These are phyloP conservation scores for Sphaeridia pumilis DNA, from an alignment of 2,888 invertebrate genomes.

Conservation along the genomic window DNA sequence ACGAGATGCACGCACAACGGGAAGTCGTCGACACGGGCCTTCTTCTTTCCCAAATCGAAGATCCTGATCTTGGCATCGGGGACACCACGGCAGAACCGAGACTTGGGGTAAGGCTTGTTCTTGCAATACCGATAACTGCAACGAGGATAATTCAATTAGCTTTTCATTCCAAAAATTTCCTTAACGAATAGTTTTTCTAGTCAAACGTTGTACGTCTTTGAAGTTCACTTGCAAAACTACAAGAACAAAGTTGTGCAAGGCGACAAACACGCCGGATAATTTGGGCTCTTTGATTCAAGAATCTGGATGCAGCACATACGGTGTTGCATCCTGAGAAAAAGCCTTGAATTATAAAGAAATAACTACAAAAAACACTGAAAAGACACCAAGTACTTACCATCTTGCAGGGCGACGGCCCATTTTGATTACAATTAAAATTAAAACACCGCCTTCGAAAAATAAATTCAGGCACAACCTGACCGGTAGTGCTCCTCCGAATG, in stretches of 20 bases:
- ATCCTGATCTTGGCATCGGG: conserved; percentile 99
- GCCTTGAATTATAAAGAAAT: not conserved
- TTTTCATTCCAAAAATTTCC: not conserved
- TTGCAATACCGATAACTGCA: conserved; percentile 97
- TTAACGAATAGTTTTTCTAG: not conserved
- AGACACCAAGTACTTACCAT: conserved; percentile 60
- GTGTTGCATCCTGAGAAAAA: conserved; percentile 28
- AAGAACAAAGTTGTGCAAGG: conserved; percentile 24
- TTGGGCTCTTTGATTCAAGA: conserved; percentile 25
- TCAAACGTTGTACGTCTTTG: conserved; percentile 25
- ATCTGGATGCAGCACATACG: conserved; percentile 28
- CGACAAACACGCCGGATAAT: conserved; percentile 27
- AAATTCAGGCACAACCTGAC: not conserved
- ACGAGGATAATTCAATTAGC: not conserved
- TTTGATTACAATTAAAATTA: not conserved
- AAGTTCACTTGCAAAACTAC: conserved; percentile 34
- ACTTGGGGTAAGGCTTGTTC: conserved; percentile 99
- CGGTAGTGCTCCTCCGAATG: not conserved
- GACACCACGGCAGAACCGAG: conserved; percentile 99
- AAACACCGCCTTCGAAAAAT: not conserved
- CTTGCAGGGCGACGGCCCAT: conserved; percentile 99
- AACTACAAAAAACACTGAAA: conserved; percentile 27
- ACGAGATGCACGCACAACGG: conserved; percentile 97
- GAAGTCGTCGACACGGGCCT: conserved; percentile 92
- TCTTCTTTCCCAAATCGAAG: conserved; percentile 98